Evolutionary conservation across 2,888 invertebrate genomes (phyloP).

Genomic region (Spisula subtruncata): DNA sequence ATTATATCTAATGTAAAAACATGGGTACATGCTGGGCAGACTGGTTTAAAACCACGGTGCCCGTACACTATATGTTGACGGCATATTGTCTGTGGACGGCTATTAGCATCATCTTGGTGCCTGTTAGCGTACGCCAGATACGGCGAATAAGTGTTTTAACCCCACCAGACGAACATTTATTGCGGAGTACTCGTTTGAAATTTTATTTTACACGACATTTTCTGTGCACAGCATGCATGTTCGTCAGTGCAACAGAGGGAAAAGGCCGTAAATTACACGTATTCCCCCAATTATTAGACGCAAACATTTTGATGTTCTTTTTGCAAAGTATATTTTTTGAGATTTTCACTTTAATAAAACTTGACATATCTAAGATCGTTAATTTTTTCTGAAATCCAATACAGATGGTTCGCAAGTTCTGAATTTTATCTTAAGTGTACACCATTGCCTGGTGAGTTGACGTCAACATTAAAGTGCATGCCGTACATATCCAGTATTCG

Average conservation of each 20-base stretch:
- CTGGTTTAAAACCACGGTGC: neutral
- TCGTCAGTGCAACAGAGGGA: neutral
- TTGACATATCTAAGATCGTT: neutral
- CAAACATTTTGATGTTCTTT: neutral
- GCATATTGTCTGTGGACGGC: conserved; percentile 8
- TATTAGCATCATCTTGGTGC: neutral
- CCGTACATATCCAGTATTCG: no score
- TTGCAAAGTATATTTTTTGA: neutral
- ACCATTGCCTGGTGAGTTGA: neutral
- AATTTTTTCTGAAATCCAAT: neutral
- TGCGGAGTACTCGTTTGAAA: neutral
- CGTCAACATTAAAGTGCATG: neutral
- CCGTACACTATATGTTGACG: neutral
- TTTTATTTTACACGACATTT: neutral
- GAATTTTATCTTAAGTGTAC: neutral
- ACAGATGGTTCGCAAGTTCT: neutral
- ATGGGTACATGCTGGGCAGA: neutral
- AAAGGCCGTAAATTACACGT: neutral
- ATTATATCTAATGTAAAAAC: neutral
- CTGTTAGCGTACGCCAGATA: neutral
- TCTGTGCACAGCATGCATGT: neutral
- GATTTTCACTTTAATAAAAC: neutral
- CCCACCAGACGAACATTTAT: conserved; percentile 7
- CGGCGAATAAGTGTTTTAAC: neutral
- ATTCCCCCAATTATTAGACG: neutral